Conservation (phyloP, 2,113 vertebrate species). For the Percopsis transmontana region DNA sequence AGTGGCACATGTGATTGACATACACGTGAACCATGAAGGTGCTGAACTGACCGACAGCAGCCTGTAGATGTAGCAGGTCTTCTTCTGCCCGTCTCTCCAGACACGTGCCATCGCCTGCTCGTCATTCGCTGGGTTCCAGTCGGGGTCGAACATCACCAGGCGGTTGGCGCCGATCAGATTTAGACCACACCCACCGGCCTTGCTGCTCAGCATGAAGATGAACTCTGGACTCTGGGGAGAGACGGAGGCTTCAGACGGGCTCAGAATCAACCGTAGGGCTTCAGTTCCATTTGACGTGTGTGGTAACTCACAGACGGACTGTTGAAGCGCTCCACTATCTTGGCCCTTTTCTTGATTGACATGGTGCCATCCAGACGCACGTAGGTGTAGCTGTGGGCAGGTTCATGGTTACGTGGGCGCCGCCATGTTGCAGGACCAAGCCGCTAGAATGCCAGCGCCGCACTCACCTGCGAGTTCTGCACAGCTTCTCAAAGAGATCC, state of each 20-base stretch:
- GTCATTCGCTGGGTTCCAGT: slow-evolving; percentile 98
- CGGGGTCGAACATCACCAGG: slow-evolving; percentile 96
- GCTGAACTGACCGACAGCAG: slow-evolving; percentile 92
- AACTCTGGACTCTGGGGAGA: slow-evolving; percentile 89
- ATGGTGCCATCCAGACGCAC: slow-evolving; percentile 95
- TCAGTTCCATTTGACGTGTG: background rate
- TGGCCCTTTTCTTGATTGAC: slow-evolving; percentile 98
- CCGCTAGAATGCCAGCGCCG: background rate
- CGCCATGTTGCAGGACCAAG: too few species aligned
- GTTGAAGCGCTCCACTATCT: slow-evolving; percentile 94
- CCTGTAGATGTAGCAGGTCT: slow-evolving; percentile 95
- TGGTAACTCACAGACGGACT: slow-evolving; percentile 81
- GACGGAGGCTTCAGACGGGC: background rate
- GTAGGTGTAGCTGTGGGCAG: slow-evolving; percentile 85
- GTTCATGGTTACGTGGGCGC: background rate
- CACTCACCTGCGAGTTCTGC: slow-evolving; percentile 86
- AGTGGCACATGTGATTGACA: too few species aligned
- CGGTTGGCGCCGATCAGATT: slow-evolving; percentile 96
- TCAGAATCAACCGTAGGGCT: background rate
- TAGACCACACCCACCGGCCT: slow-evolving; percentile 95
- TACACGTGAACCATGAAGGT: too few species aligned
- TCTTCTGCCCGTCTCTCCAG: slow-evolving; percentile 97
- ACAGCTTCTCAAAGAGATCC: slow-evolving; percentile 97
- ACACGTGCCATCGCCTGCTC: slow-evolving; percentile 98
- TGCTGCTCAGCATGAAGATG: slow-evolving; percentile 98